A percentile compares a stretch with the other conserved stretches of the same genome.
These are phyloP conservation scores for Aphelocoma californica DNA, from an alignment of 2,797 vertebrate genomes.

Conservation along the genomic window DNA sequence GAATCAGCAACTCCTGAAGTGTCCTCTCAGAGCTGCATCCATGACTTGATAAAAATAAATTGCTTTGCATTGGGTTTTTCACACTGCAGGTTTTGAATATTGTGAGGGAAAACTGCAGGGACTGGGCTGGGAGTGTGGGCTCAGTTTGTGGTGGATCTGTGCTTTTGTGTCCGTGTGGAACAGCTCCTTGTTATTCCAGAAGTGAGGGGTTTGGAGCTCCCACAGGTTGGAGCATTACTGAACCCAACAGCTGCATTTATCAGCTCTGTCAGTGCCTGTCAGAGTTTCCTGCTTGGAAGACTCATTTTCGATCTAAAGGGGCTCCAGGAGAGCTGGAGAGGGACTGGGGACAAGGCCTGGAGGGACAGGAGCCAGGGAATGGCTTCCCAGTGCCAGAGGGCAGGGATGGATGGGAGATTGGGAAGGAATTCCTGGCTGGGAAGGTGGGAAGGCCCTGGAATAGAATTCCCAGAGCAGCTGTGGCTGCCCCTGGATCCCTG, in stretches of 20 bases:
- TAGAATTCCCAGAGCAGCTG: background rate
- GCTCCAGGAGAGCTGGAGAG: background rate
- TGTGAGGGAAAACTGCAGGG: background rate
- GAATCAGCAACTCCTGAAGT: background rate
- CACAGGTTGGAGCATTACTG: fast-evolving
- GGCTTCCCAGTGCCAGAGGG: fast-evolving
- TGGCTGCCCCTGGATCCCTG: background rate
- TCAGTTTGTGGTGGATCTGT: background rate
- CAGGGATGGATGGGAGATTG: fast-evolving
- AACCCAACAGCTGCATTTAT: background rate
- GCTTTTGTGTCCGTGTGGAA: background rate
- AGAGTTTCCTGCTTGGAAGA: background rate
- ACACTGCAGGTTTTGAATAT: fast-evolving
- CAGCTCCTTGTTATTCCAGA: background rate
- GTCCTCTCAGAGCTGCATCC: fast-evolving
- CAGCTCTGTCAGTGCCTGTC: fast-evolving
- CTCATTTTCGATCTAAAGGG: background rate
- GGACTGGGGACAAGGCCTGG: fast-evolving
- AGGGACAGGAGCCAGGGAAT: background rate
- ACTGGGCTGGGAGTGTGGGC: background rate
- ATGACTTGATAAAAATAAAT: background rate
- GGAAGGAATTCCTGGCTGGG: background rate
- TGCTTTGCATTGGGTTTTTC: background rate
- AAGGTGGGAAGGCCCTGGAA: fast-evolving
- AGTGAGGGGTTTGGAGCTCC: background rate